Percentiles rank a stretch among this genome's conserved stretches.
phyloP scores from a whole-genome alignment of 1,140 invertebrate species.

The Papilio machaon region DNA sequence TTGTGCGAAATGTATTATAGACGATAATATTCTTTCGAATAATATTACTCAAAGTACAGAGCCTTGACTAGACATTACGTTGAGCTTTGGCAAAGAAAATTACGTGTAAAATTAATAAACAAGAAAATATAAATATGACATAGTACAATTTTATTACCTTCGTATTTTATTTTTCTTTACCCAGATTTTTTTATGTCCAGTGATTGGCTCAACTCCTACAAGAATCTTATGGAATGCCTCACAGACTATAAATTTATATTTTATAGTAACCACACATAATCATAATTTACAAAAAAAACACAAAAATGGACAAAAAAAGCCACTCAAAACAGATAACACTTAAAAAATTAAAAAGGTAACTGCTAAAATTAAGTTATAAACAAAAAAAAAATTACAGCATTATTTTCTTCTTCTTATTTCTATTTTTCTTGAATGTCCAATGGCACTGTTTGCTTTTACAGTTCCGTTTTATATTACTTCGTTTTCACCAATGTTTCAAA shows the following conservation, averaged over 20 bases:
- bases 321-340: conserved; percentile 10
- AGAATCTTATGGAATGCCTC: conserved; percentile 2
- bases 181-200: background rate
- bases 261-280: background rate
- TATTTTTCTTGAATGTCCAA: background rate
- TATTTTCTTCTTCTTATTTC: background rate
- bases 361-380: conserved; percentile 17
- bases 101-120: background rate
- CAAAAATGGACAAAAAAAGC: background rate
- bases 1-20: conserved; percentile 21
- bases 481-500: background rate
- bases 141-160: background rate
- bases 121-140: background rate
- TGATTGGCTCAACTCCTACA: background rate
- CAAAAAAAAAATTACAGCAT: background rate
- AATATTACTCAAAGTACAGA: conserved; percentile 42
- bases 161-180: background rate
- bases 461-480: background rate
- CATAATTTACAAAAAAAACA: background rate
- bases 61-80: conserved; percentile 48
- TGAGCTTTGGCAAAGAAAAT: conserved; percentile 40
- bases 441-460: background rate
- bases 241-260: background rate
- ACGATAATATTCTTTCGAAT: background rate
- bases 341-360: background rate